Evolutionary conservation across 1,140 invertebrate genomes (phyloP), one percentile per base, ranked within the genome.

Genomic region (Mesaphorura yosii): DNA sequence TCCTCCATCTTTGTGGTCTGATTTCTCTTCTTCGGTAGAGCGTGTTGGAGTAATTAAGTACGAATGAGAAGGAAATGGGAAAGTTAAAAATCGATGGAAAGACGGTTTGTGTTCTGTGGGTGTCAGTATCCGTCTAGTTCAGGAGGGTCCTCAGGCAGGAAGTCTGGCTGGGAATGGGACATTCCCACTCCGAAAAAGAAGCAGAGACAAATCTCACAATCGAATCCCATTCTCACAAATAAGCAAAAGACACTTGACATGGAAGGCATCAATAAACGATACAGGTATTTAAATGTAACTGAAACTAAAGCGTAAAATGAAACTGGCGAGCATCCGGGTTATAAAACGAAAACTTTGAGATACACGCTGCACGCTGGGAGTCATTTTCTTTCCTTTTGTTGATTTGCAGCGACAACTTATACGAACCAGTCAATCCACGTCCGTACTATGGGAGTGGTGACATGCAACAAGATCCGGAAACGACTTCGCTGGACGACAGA

Each of bases 361-460:
- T n/a, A n/a, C n/a, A n/a, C n/a, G n/a, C n/a, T n/a, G n/a, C n/a
- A n/a, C n/a, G n/a, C n/a, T n/a, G n/a, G n/a, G n/a, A n/a, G n/a
- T n/a, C n/a, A n/a, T n/a, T n/a, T n/a, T n/a, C n/a, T n/a, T 34
- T 34, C n/a, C n/a, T 34, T n/a, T 34, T 41, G 37, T 29, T 34
- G 23, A 23, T 31, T 64, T 63, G 27, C 73, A 87, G 84, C 76
- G 85, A 88, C 75, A 85, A 89, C 76, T 83, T 88, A 68, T 89
- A 88, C 73, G 85, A 88, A 73, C 83, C 84, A 57, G 79, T 88
- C 64, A 66, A 60, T 48, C 67, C 64, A 34, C 64, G 58, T 40
- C 57, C 41, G 37, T 34, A 45, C 12, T 53, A 46, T 44, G 54
- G 40, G 46, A 47, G 48, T 48, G 20, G 17, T 27, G 53, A 51